These are phyloP conservation scores for Bufo gargarizans DNA, from an alignment of 2,113 vertebrate species.

Conservation along the genomic window DNA sequence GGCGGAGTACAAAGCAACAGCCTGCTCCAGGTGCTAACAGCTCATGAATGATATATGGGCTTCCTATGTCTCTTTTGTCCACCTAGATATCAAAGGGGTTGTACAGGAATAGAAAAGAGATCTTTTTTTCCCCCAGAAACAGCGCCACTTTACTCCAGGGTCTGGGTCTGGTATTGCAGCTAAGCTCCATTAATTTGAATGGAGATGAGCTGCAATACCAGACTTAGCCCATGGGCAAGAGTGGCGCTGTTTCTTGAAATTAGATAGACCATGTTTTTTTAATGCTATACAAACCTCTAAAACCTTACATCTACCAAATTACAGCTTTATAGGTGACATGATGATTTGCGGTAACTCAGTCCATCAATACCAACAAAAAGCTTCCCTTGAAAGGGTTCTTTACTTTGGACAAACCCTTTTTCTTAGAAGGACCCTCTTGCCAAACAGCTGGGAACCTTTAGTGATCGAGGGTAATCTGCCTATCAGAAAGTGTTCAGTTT, in stretches of 20 bases:
- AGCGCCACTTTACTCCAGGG: background rate
- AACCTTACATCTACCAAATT: background rate
- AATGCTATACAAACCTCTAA: background rate
- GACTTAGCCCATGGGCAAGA: background rate
- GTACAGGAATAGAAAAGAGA: background rate
- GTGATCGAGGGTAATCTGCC: too few relatives aligned
- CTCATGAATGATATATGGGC: background rate
- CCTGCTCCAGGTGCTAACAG: background rate
- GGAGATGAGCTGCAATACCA: background rate
- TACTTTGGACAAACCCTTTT: too few relatives aligned
- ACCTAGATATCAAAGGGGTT: background rate
- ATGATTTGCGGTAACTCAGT: too few relatives aligned
- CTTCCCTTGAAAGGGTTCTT: too few relatives aligned
- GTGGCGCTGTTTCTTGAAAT: background rate
- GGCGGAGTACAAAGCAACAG: background rate
- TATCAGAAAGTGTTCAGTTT: too few relatives aligned
- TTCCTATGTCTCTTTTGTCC: background rate
- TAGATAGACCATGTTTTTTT: background rate
- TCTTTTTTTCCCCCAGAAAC: background rate
- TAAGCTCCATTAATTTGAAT: background rate
- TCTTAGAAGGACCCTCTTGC: too few relatives aligned
- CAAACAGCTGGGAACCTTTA: too few relatives aligned
- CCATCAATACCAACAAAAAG: too few relatives aligned
- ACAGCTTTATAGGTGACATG: too few relatives aligned
- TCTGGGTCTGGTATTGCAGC: background rate